A percentile compares a stretch with the other conserved stretches of the same genome.
Conservation (phyloP, 2,888 invertebrate species). For the Pherbina coryleti region DNA sequence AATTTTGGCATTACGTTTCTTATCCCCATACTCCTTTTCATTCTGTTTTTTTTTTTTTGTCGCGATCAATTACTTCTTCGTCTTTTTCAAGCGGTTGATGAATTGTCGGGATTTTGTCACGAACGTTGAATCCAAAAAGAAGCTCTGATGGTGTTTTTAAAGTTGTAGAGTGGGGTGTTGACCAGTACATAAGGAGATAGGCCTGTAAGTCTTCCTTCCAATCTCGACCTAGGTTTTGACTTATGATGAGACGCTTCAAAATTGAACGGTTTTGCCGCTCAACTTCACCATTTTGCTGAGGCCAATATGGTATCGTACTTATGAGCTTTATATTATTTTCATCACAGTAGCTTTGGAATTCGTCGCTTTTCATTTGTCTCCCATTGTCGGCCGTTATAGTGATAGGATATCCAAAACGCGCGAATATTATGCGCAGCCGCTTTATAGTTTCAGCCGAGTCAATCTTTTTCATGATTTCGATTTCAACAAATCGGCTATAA, state of each 20-base stretch:
- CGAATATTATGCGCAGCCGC: conserved; percentile 49
- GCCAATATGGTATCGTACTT: conserved; percentile 51
- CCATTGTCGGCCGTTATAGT: conserved; percentile 53
- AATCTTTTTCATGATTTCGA: conserved; percentile 40
- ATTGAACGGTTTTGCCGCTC: conserved; percentile 55
- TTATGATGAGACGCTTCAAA: conserved; percentile 51
- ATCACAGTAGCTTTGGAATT: conserved; percentile 47
- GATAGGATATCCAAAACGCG: conserved; percentile 51
- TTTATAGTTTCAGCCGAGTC: conserved; percentile 19
- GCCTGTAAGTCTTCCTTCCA: conserved; percentile 49
- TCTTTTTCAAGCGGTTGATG: conserved; percentile 26
- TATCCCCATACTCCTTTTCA: conserved; percentile 37
- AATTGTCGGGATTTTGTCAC: conserved; percentile 49
- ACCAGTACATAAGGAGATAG: conserved; percentile 35
- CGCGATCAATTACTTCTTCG: conserved; percentile 15
- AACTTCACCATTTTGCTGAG: conserved; percentile 55
- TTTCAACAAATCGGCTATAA: conserved; percentile 34
- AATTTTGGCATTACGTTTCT: conserved; percentile 19
- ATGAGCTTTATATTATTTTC: conserved; percentile 46
- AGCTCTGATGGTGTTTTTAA: conserved; percentile 52
- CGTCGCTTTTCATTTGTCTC: conserved; percentile 52
- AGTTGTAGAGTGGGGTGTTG: conserved; percentile 55
- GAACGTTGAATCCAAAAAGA: conserved; percentile 48
- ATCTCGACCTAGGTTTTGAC: conserved; percentile 41
- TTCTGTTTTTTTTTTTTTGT: conserved; percentile 22